Evolutionary conservation across 2,888 invertebrate species (phyloP), one percentile per base, ranked within the genome.

Genomic region (Melieria crassipennis): DNA sequence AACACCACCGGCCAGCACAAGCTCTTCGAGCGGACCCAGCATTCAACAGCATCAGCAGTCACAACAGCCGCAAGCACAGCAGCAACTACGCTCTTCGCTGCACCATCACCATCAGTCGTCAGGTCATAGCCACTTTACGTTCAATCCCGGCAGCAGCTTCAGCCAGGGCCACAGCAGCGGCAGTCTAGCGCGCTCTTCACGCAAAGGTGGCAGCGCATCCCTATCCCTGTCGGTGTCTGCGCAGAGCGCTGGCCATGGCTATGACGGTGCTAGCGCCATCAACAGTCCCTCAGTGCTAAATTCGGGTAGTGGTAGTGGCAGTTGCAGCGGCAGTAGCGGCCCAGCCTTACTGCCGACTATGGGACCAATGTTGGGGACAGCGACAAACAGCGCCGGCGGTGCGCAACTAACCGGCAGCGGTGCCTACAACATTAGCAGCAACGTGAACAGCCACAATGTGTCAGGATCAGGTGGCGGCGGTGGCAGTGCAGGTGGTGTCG

Each of bases 281-380:
- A 83, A 82, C 71, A 83, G 82, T 79, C 83, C 83, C 66, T 73
- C 75, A 70, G 79, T 80, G 69, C 78, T 82, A 77, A 79, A 84
- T 78, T 83, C 82, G 50, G 79, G 76, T 61, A 83, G 83, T 75
- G 82, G 80, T 74, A 80, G 81, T 71, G 76, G 78, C 67, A 75
- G 76, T 57, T 73, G 75, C 43, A 73, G 74, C 50, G 77, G 75
- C 70, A 78, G 81, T 56, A 75, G 75, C 69, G 76, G 77, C 48
- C 70, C 63, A 9, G 52, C 50, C 52, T 50, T 71, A n/a, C 42
- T 60, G 13, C 42, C 61, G 6, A 79, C 76, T 76, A 79, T 79
- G 80, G 80, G 75, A 73, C 80, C 76, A 73, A 79, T 80, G 82
- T 78, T 62, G 78, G 79, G 84, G 78, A 79, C 80, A 73, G 75